phyloP scores from a whole-genome alignment of 2,888 invertebrate genomes.

The Sphaerophoria rueppellii region DNA sequence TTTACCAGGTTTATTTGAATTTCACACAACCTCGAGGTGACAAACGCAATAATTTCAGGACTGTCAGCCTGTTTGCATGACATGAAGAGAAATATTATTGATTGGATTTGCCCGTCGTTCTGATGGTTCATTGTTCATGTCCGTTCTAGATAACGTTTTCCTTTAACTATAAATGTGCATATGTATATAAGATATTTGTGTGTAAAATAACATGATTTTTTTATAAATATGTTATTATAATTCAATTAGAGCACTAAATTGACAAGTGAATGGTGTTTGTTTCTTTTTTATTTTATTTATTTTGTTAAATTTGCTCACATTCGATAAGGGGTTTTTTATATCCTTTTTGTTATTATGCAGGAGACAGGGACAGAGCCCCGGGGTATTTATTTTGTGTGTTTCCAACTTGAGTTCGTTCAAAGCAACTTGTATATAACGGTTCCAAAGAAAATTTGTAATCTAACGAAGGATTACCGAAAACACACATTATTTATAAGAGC shows the following conservation, averaged over 20 bases:
- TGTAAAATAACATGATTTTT: background rate
- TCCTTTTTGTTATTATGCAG: background rate
- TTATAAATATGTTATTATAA: slow-evolving; percentile 18
- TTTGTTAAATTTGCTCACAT: background rate
- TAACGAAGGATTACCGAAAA: no score
- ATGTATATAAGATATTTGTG: background rate
- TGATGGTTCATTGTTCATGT: slow-evolving; percentile 43
- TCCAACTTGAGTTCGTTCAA: no score
- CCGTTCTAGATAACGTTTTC: background rate
- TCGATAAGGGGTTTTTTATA: background rate
- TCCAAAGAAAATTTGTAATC: no score
- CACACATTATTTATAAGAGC: no score
- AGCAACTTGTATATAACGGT: no score
- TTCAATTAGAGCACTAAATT: slow-evolving; percentile 10
- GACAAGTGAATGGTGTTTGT: background rate
- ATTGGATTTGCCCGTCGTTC: slow-evolving; percentile 48
- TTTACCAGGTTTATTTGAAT: slow-evolving; percentile 64
- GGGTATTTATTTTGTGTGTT: no score
- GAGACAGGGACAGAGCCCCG: no score
- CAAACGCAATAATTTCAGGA: slow-evolving; percentile 55
- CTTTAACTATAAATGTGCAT: slow-evolving; percentile 27
- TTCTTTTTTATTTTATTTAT: no score
- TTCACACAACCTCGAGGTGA: slow-evolving; percentile 63
- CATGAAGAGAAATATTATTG: slow-evolving; percentile 47
- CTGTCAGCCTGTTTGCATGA: slow-evolving; percentile 47